Percentiles rank a stretch among this genome's conserved stretches.
phyloP scores from a whole-genome alignment of 92 coral and sea anemone species.

The Epizoanthus fatuus region DNA sequence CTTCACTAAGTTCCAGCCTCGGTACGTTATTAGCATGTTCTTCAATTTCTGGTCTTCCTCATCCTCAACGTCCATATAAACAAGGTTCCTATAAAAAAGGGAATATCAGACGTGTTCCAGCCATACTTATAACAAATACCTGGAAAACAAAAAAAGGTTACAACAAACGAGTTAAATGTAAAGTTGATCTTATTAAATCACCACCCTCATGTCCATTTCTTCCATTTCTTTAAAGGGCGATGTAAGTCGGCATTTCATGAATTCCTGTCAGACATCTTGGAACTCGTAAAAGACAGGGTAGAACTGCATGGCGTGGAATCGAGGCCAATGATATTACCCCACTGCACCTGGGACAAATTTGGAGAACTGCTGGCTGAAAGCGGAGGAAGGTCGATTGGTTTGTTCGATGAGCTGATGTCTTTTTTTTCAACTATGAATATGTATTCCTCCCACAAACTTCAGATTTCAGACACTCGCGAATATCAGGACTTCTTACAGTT shows the following conservation, averaged over 20 bases:
- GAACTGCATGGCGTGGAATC: not conserved
- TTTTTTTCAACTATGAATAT: constrained; percentile 69
- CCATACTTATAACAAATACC: too few relatives aligned
- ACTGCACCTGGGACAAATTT: constrained; percentile 81
- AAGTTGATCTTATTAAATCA: too few relatives aligned
- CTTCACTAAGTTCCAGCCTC: too few relatives aligned
- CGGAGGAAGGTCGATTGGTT: constrained; percentile 64
- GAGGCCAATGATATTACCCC: constrained; percentile 51
- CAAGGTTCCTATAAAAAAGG: too few relatives aligned
- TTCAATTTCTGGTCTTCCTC: too few relatives aligned
- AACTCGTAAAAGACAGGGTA: constrained; percentile 13
- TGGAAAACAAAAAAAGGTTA: too few relatives aligned
- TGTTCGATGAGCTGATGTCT: constrained; percentile 70
- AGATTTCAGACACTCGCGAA: constrained; percentile 37
- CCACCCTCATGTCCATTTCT: not conserved
- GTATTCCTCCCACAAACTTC: constrained; percentile 23
- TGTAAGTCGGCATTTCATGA: constrained; percentile 65
- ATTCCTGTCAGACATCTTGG: constrained; percentile 49
- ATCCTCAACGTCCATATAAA: too few relatives aligned
- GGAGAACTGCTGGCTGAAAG: constrained; percentile 71
- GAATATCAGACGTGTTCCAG: too few relatives aligned
- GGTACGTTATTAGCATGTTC: too few relatives aligned
- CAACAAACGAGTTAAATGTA: too few relatives aligned
- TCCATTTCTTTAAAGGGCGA: constrained; percentile 50
- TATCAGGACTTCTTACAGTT: constrained; percentile 38